A percentile compares a stretch with the other conserved stretches of the same genome.
Conservation (phyloP, 2,888 invertebrate genomes). For the Augiades crinisus region DNA sequence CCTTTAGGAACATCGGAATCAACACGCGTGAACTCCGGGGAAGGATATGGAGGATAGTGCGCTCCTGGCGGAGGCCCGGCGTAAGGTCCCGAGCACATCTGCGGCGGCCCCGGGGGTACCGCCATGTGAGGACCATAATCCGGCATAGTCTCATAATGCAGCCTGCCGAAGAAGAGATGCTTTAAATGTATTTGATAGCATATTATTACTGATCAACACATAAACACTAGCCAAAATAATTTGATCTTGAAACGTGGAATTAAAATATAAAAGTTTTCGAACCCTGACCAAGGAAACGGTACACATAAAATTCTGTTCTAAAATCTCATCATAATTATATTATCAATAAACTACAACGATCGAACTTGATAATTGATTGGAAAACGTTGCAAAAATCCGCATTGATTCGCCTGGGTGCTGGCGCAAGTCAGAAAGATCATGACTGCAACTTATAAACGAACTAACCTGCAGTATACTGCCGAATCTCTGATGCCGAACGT, state of each 20-base stretch:
- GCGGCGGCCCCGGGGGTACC: conserved; percentile 81
- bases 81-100: conserved; percentile 81
- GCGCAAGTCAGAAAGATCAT: no score
- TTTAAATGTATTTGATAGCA: background rate
- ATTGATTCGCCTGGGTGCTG: no score
- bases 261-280: no score
- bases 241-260: no score
- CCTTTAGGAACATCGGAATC: conserved; percentile 75
- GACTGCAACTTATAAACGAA: conserved; percentile 1
- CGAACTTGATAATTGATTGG: no score
- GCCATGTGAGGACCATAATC: conserved; percentile 80
- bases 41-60: conserved; percentile 81
- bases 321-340: no score
- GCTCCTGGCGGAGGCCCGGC: conserved; percentile 67
- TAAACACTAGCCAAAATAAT: no score
- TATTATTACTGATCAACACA: no score
- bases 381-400: no score
- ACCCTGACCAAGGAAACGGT: no score
- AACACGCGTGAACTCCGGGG: conserved; percentile 79
- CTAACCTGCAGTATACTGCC: conserved; percentile 89
- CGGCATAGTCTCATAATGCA: conserved; percentile 78
- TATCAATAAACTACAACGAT: no score
- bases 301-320: no score
- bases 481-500: conserved; percentile 96
- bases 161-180: conserved; percentile 46